Percentiles rank a stretch among this genome's conserved stretches.
These are phyloP conservation scores for Nemurella pictetii DNA, from an alignment of 2,888 invertebrate genomes.

Conservation along the genomic window DNA sequence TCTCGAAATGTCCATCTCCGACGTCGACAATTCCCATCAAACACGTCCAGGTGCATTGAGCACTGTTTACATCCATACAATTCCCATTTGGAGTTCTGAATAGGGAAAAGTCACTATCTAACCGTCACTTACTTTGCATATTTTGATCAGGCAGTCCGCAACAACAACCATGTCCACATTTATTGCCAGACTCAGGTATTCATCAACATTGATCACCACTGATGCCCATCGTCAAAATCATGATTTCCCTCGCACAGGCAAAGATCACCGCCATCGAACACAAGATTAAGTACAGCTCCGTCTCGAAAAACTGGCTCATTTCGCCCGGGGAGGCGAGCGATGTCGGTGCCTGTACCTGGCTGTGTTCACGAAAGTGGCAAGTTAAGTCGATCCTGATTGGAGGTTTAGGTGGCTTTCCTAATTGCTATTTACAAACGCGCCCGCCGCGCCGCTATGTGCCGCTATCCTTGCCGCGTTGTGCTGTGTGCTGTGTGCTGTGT, in stretches of 20 bases:
- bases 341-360: neutral
- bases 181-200: neutral
- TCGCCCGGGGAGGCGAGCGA: neutral
- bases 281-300: neutral
- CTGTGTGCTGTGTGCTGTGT: no score
- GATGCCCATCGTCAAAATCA: neutral
- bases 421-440: constrained; percentile 37
- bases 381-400: constrained; percentile 33
- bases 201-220: no score
- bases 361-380: constrained; percentile 5
- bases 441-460: neutral
- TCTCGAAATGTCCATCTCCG: no score
- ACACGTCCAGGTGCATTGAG: no score
- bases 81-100: no score
- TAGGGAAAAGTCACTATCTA: neutral
- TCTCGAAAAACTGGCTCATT: neutral
- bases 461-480: no score
- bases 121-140: neutral
- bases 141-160: neutral
- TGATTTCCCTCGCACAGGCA: neutral
- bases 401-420: constrained; percentile 38
- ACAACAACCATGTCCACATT: neutral
- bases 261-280: neutral
- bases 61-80: no score
- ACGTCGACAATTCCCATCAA: no score